Evolutionary conservation across 2,797 vertebrate genomes (phyloP), one percentile per base, ranked within the genome.

Genomic region (Cuculus canorus): DNA sequence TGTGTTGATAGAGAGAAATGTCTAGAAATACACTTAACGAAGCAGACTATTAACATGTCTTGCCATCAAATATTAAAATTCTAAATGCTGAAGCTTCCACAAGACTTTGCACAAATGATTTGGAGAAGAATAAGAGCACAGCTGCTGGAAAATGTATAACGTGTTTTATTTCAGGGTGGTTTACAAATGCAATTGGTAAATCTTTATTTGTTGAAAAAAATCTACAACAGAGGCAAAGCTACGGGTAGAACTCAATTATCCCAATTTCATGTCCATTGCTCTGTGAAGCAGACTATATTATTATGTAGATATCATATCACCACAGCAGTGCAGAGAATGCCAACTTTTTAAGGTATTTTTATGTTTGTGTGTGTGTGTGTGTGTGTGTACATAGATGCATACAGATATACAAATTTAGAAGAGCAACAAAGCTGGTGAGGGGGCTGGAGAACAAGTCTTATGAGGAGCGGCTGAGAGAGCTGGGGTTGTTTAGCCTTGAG

Each of bases 141-240:
- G 14, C 8, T 4, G 0, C 4, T 73, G 21, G 9, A 12, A 63
- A 52, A 72, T 57, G 54, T 2, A 14, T 1, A 35, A 53, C 4
- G 1, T 0, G 10, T 60, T 75, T 66, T 25, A 14, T 59, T 71
- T 71, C 37, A 64, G n/a, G 15, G 22, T 43, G 39, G 19, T 65
- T 87, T 61, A 56, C 22, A 60, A 69, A 39, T 5, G 14, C 43
- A 79, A 24, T 27, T 37, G 11, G 24, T 35, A 41, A 30, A 16
- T 23, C 78, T 39, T 41, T 43, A 37, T 30, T 43, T 57, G 33
- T 9, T 6, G 28, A 21, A 70, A 75, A 50, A 56, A 8, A 17
- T 8, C 76, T 73, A 27, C 12, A 52, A 17, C 13, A 35, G 52
- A 68, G 41, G 24, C 27, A 85, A 71, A 82, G 16, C 18, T 48